phyloP scores from a whole-genome alignment of 2,113 vertebrate genomes.

The Microcebus lehilahytsara region DNA sequence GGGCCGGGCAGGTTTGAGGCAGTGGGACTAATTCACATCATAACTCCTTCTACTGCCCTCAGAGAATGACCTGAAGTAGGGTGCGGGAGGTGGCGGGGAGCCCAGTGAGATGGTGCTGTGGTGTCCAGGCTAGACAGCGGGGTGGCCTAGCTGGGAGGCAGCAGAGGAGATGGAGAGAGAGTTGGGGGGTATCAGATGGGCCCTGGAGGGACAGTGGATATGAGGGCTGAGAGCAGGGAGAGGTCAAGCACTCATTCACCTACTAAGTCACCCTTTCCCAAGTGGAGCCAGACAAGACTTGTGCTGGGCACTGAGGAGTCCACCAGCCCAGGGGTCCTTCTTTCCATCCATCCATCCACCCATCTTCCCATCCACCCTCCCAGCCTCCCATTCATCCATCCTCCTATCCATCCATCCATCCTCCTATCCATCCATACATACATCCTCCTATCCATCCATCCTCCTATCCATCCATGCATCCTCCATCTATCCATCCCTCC shows the following conservation, averaged over 20 bases:
- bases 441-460: accelerated
- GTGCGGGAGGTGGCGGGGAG: not conserved
- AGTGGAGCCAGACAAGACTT: not conserved
- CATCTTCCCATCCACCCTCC: not conserved
- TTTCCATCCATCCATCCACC: no score
- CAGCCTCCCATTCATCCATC: no score
- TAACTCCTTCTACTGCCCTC: not conserved
- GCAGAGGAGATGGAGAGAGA: not conserved
- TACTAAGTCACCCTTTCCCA: not conserved
- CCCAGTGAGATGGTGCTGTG: not conserved
- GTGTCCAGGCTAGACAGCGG: not conserved
- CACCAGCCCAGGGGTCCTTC: not conserved
- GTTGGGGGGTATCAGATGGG: not conserved
- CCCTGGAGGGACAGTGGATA: not conserved
- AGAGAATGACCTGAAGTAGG: not conserved
- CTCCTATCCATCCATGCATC: no score
- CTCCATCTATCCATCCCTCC: accelerated
- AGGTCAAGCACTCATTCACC: not conserved
- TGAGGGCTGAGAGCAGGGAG: not conserved
- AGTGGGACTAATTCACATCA: not conserved
- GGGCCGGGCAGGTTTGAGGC: not conserved
- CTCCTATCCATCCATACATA: not conserved
- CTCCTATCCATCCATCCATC: not conserved
- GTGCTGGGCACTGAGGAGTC: not conserved
- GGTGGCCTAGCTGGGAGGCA: not conserved